These are phyloP conservation scores for Leptinotarsa juncta DNA, from an alignment of 2,888 invertebrate genomes.

Conservation along the genomic window DNA sequence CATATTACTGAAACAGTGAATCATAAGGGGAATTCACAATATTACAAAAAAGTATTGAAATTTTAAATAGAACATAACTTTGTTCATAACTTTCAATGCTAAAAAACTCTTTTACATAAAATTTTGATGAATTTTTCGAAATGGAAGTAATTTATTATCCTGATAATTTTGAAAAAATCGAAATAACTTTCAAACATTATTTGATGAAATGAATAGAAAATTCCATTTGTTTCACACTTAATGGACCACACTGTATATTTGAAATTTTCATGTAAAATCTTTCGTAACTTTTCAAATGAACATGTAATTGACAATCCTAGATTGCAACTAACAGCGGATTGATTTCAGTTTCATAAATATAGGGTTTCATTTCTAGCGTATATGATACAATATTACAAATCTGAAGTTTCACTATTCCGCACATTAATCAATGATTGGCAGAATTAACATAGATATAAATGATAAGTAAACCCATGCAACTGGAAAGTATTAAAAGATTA, in stretches of 20 bases:
- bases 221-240: too few relatives aligned
- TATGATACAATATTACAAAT: constrained; percentile 12
- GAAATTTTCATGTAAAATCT: not conserved
- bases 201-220: too few relatives aligned
- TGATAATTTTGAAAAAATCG: too few relatives aligned
- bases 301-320: not conserved
- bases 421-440: constrained; percentile 32
- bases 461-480: not conserved
- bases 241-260: not conserved
- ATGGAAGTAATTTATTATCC: too few relatives aligned
- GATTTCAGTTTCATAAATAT: not conserved
- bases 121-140: too few relatives aligned
- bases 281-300: not conserved
- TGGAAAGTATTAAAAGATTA: constrained; percentile 7
- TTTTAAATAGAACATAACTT: too few relatives aligned
- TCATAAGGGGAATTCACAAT: too few relatives aligned
- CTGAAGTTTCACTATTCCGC: constrained; percentile 13
- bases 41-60: too few relatives aligned
- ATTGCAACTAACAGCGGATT: not conserved
- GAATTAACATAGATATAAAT: constrained; percentile 25
- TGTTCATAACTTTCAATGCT: too few relatives aligned
- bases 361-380: not conserved
- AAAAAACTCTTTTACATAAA: too few relatives aligned
- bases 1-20: too few relatives aligned
- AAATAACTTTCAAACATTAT: too few relatives aligned